Conservation (phyloP, 2,888 invertebrate species). For the Xylophagus ater region DNA sequence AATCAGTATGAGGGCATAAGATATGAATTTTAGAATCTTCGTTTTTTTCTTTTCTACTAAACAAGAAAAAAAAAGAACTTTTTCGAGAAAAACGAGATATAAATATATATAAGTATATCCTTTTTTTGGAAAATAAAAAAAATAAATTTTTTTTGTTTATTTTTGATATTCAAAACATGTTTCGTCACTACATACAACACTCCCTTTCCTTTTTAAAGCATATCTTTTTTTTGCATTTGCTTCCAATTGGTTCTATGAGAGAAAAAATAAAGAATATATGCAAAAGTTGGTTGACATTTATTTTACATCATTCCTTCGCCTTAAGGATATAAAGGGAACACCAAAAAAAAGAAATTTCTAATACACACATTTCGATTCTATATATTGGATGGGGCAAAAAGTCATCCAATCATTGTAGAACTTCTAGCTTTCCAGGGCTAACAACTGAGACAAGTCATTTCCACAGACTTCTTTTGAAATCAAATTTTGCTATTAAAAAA, state of each 20-base stretch:
- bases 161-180: slow-evolving; percentile 9
- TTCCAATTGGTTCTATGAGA: slow-evolving; percentile 11
- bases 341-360: too few relatives aligned
- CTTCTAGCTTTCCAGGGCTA: too few relatives aligned
- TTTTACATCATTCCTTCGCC: not conserved
- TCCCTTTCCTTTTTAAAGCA: not conserved
- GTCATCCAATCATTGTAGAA: not conserved
- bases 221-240: slow-evolving; percentile 1
- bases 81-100: not conserved
- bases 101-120: not conserved
- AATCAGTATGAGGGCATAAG: not conserved
- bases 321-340: not conserved
- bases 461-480: not conserved
- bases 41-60: not conserved
- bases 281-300: slow-evolving; percentile 9
- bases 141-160: not conserved
- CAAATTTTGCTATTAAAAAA: too few relatives aligned
- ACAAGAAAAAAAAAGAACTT: not conserved
- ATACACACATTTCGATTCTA: too few relatives aligned
- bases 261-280: slow-evolving; percentile 3
- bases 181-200: slow-evolving; percentile 6
- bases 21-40: not conserved
- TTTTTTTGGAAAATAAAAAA: not conserved
- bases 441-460: not conserved
- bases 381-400: not conserved